Evolutionary conservation across 2,113 vertebrate genomes (phyloP).

Genomic region (Clarias magur): DNA sequence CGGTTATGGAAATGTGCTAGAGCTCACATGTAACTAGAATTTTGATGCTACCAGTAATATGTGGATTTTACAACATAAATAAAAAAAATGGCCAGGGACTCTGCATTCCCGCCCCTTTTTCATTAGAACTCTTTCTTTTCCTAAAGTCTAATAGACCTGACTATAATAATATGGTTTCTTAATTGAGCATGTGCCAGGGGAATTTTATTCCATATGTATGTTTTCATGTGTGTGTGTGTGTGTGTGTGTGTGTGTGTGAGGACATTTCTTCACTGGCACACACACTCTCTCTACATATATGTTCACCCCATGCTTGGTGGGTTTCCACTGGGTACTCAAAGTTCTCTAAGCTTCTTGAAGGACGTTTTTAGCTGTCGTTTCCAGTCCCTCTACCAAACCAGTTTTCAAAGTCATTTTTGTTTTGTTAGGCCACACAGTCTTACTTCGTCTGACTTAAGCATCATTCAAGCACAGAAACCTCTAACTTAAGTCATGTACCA

Average conservation of each 20-base stretch:
- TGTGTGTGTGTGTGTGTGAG: constrained; percentile 3
- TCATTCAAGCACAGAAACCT: no score
- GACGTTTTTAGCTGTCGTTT: no score
- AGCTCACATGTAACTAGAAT: constrained; percentile 30
- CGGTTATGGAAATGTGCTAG: not conserved
- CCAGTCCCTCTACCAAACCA: no score
- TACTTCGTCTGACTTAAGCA: no score
- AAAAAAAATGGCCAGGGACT: constrained; percentile 31
- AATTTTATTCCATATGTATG: constrained; percentile 18
- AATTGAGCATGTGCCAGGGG: constrained; percentile 50
- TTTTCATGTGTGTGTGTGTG: constrained; percentile 4
- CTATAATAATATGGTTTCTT: constrained; percentile 41
- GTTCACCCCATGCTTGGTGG: no score
- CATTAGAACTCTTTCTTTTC: constrained; percentile 38
- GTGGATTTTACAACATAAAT: not conserved
- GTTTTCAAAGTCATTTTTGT: no score
- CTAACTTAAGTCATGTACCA: no score
- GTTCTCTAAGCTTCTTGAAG: no score
- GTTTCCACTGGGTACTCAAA: no score
- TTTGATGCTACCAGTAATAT: constrained; percentile 12
- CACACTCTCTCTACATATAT: no score
- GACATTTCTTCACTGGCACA: no score
- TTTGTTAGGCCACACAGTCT: no score
- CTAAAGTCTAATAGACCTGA: constrained; percentile 29
- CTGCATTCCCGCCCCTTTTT: constrained; percentile 36